Percentiles rank a stretch among this genome's conserved stretches.
These are phyloP conservation scores for Artibeus jamaicensis DNA, from an alignment of 2,797 vertebrate species.

Conservation along the genomic window DNA sequence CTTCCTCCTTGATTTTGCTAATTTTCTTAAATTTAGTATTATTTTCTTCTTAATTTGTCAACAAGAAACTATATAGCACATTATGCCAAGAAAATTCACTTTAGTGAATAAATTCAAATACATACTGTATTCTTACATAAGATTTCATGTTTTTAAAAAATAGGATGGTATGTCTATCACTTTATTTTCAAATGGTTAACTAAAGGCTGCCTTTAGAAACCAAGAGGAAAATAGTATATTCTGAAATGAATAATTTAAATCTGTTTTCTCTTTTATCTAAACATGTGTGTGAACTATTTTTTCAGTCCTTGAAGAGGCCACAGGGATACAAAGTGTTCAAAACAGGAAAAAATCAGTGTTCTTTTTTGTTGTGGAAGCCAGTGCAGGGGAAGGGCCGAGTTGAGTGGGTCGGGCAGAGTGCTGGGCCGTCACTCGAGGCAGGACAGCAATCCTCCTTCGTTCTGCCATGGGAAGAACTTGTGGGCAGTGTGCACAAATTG, in stretches of 20 bases:
- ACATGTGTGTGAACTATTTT: background rate
- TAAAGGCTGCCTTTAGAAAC: background rate
- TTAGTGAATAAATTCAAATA: conserved; percentile 27
- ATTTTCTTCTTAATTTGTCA: conserved; percentile 28
- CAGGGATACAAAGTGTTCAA: background rate
- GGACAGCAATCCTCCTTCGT: background rate
- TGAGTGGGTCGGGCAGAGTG: background rate
- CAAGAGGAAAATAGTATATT: background rate
- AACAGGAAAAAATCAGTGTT: background rate
- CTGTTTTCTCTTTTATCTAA: conserved; percentile 32
- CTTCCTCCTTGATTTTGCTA: background rate
- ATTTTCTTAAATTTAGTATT: conserved; percentile 27
- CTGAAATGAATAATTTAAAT: conserved; percentile 39
- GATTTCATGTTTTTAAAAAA: background rate
- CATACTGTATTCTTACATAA: background rate
- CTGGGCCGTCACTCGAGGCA: background rate
- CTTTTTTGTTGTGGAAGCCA: background rate
- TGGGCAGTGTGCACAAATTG: background rate
- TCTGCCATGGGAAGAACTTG: background rate
- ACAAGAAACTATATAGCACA: background rate
- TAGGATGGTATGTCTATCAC: background rate
- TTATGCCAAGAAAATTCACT: conserved; percentile 23
- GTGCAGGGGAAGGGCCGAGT: background rate
- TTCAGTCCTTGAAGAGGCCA: background rate
- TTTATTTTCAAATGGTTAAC: conserved; percentile 27